A percentile compares a stretch with the other conserved stretches of the same genome.
These are phyloP conservation scores for Azorinus chamasolen DNA, from an alignment of 2,888 invertebrate species.

Conservation along the genomic window DNA sequence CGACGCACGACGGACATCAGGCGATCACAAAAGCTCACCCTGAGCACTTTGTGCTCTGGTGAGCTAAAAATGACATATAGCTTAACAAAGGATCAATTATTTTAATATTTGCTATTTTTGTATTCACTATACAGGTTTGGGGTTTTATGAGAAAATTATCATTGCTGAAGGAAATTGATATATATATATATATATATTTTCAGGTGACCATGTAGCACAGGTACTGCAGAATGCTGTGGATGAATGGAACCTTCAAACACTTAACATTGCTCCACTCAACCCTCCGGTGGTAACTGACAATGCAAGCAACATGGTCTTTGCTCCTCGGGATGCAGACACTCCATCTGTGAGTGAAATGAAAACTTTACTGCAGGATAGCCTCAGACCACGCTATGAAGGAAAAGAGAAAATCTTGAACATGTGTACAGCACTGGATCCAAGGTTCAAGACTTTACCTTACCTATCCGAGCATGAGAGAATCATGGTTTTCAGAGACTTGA, in stretches of 20 bases:
- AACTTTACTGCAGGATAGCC: neutral
- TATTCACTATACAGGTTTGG: too few relatives aligned
- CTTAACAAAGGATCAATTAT: too few relatives aligned
- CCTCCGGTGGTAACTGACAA: constrained; percentile 35
- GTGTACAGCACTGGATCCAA: constrained; percentile 14
- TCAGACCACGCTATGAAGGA: constrained; percentile 8
- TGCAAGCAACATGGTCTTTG: constrained; percentile 39
- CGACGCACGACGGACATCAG: too few relatives aligned
- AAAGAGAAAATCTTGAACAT: neutral
- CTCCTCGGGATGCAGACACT: constrained; percentile 1
- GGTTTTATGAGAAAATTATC: too few relatives aligned
- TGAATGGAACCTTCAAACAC: constrained; percentile 23
- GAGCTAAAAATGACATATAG: too few relatives aligned
- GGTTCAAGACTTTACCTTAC: constrained; percentile 19
- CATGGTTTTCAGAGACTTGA: neutral
- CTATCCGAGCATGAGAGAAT: constrained; percentile 11
- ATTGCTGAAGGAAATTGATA: too few relatives aligned
- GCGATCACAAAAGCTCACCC: too few relatives aligned
- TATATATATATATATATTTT: too few relatives aligned
- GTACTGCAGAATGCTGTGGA: constrained; percentile 11
- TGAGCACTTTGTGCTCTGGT: too few relatives aligned
- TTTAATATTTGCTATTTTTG: too few relatives aligned
- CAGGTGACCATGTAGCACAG: too few relatives aligned
- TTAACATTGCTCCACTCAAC: too few relatives aligned
- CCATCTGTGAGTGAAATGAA: constrained; percentile 21